Evolutionary conservation across 2,113 vertebrate genomes (phyloP), one percentile per base, ranked within the genome.

Genomic region (Lontra canadensis): DNA sequence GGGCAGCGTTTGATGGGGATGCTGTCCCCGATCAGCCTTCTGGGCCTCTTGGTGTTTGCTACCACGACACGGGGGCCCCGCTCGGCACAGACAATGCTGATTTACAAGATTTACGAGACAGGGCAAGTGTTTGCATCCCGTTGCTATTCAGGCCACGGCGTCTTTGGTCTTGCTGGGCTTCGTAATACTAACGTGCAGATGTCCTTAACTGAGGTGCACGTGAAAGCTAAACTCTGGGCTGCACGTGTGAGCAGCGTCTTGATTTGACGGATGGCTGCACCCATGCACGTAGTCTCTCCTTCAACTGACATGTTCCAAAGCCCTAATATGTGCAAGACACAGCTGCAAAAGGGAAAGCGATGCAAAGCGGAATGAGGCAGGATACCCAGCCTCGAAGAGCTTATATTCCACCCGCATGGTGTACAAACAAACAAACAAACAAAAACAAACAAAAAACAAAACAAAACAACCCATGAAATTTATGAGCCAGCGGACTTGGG

Each of bases 61-160:
- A 42, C 42, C 71, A 65, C 23, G 23, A 39, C 11, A 15, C 76
- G 1, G 0, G 3, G 88, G 55, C 59, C 44, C 91, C 4, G 23
- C 69, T 95, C 52, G 11, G 96, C 78, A 83, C 42, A 96, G 88
- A 92, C 59, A 26, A 71, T 4, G n/a, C 94, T 69, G 95, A 95
- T 89, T 81, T 61, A 57, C 1, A 17, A 91, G 92, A 95, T 94
- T 93, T 94, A 94, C 18, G 94, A 83, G 85, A 57, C 21, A 34
- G 59, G 34, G n/a, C 20, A 47, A 79, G 63, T 15, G 82, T 39
- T 29, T 31, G 3, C 73, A 44, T 61, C 61, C 84, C 21, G 18
- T 97, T 92, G 94, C 91, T 94, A 97, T 95, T 90, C 95, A 73
- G 55, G 78, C 76, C 34, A 52, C 90, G 5, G 44, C 1, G 0